phyloP scores from a whole-genome alignment of 2,888 invertebrate species.

The Prosapia bicincta region DNA sequence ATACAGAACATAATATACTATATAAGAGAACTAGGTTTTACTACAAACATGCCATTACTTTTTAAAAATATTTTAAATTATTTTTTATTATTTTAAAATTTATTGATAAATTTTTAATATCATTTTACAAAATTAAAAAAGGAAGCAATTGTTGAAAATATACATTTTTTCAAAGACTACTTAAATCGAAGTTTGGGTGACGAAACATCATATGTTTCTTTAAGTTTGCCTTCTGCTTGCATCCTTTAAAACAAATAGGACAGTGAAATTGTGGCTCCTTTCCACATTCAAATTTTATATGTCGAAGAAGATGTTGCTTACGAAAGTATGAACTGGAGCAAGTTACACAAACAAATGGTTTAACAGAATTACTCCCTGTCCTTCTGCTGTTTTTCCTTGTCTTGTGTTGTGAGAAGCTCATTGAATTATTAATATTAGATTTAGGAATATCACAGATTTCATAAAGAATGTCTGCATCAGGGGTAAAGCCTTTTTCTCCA shows the following conservation, averaged over 20 bases:
- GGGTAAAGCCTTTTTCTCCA: not conserved
- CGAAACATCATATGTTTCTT: constrained; percentile 32
- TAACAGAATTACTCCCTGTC: not conserved
- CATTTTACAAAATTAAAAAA: too few species aligned
- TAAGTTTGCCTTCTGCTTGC: constrained; percentile 45
- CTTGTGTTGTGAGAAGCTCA: not conserved
- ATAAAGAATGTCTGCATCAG: not conserved
- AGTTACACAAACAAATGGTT: not conserved
- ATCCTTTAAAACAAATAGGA: constrained; percentile 44
- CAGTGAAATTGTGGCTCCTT: constrained; percentile 45
- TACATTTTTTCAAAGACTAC: not conserved
- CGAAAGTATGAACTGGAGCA: constrained; percentile 30
- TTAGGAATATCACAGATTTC: not conserved
- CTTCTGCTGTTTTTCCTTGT: not conserved
- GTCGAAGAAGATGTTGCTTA: constrained; percentile 27
- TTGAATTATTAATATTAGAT: not conserved
- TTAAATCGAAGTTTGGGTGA: not conserved
- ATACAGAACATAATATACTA: too few species aligned
- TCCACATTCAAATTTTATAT: constrained; percentile 44
- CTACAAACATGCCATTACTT: too few species aligned
- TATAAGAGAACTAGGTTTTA: too few species aligned
- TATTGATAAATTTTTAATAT: too few species aligned
- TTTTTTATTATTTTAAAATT: too few species aligned
- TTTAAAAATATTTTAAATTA: too few species aligned
- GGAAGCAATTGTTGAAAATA: too few species aligned